A percentile compares a stretch with the other conserved stretches of the same genome.
phyloP scores from a whole-genome alignment of 2,888 invertebrate species.

The Brenthis hecate region DNA sequence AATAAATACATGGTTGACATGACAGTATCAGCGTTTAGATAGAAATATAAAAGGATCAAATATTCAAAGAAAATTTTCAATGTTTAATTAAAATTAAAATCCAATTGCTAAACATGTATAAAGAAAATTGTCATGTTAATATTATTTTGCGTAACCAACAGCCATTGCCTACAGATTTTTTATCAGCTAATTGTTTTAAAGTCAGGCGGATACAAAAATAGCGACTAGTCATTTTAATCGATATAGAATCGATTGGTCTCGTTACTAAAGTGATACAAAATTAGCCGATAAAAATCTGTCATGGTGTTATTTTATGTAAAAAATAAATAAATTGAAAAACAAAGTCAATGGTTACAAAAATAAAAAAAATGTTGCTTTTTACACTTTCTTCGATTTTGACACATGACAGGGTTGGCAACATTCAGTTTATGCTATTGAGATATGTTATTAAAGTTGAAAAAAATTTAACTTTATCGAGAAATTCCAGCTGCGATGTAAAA shows the following conservation, averaged over 20 bases:
- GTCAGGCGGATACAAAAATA: not conserved
- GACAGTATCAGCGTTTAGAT: not conserved
- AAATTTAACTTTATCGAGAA: not conserved
- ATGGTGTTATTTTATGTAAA: not conserved
- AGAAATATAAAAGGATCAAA: conserved; percentile 11
- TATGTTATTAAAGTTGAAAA: not conserved
- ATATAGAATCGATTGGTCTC: not conserved
- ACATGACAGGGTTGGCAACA: conserved; percentile 37
- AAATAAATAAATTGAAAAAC: too few relatives aligned
- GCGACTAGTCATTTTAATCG: not conserved
- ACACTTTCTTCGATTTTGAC: conserved; percentile 29
- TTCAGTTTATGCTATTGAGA: conserved; percentile 5
- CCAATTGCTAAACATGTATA: not conserved
- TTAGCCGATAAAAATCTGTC: conserved; percentile 6
- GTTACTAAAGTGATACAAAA: not conserved
- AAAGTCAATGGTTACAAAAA: too few relatives aligned
- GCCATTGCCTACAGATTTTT: not conserved
- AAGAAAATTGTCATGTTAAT: not conserved
- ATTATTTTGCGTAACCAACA: not conserved
- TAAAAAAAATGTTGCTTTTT: not conserved
- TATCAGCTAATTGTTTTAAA: not conserved
- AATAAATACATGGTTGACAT: conserved; percentile 24
- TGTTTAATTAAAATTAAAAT: conserved; percentile 2
- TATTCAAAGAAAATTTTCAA: not conserved
- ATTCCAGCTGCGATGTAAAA: conserved; percentile 26